A percentile compares a stretch with the other conserved stretches of the same genome.
These are phyloP conservation scores for Oxytorus armatus DNA, from an alignment of 2,888 invertebrate genomes.

Conservation along the genomic window DNA sequence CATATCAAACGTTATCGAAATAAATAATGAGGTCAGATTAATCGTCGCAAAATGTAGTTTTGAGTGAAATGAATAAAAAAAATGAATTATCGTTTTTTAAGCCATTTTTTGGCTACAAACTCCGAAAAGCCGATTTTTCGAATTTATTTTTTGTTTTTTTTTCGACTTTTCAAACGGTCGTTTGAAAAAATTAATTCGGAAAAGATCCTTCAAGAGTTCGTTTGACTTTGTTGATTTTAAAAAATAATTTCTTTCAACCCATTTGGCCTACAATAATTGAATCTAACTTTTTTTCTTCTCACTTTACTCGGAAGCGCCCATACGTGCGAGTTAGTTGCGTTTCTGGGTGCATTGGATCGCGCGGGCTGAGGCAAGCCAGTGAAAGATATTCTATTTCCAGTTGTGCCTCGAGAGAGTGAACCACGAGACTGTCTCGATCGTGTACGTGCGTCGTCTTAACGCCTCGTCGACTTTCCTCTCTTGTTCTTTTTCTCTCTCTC, in stretches of 20 bases:
- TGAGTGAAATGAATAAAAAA: too few species aligned
- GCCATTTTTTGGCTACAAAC: too few species aligned
- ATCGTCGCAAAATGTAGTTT: too few species aligned
- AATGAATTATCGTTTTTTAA: too few species aligned
- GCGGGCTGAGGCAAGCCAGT: conserved; percentile 44
- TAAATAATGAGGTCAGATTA: too few species aligned
- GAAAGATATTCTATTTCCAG: conserved; percentile 67
- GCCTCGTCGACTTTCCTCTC: conserved; percentile 56
- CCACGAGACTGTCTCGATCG: conserved; percentile 64
- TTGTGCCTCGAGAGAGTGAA: conserved; percentile 62
- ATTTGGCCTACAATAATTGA: too few species aligned
- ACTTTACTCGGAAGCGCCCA: conserved; percentile 3
- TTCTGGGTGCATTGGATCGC: conserved; percentile 44
- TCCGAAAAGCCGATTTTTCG: too few species aligned
- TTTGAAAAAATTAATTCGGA: background rate
- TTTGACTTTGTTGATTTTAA: background rate
- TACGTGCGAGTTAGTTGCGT: conserved; percentile 20
- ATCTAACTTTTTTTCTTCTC: too few species aligned
- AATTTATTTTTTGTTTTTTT: too few species aligned
- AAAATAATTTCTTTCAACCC: too few species aligned
- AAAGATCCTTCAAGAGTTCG: background rate
- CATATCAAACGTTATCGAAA: too few species aligned
- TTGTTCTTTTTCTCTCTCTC: background rate
- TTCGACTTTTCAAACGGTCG: too few species aligned
- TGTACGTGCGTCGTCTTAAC: conserved; percentile 57